Base-by-base conservation (phyloP, 1,140 invertebrate genomes). In the Caligus rogercresseyi region DNA sequence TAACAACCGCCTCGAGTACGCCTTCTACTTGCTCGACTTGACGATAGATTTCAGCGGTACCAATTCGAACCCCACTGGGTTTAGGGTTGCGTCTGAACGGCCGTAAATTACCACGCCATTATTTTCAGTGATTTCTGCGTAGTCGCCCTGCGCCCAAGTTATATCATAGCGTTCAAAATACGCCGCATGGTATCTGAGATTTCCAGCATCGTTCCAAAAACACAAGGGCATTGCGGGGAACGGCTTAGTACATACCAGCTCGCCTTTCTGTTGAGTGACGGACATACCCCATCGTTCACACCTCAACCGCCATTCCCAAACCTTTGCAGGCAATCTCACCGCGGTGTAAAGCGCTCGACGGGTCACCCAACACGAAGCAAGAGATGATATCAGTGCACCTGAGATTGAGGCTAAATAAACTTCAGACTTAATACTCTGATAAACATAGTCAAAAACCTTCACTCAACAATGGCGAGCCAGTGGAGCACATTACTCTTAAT, bases 31-130 rank as follows among this genome's bases (percentile, higher is more conserved):
- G 54, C 66, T 67, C 68, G 77, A 78, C 75, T 64, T 80, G 72
- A 68, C 76, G 74, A 66, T 81, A 81, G 62, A 81, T 79, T 72
- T 81, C 80, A 16, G 79, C 76, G 69, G 77, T 79, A 20, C 80
- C 80, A 73, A 81, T 81, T 23, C 80, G 68, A 2, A 81, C 78
- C 26, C 80, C 80, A 72, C 78, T 20, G 79, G 78, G 71, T 81
- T 81, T n/a, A 81, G 68, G 1, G 78, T 80, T 0, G 77, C 78
- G 72, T 81, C 80, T 72, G 64, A 70, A 67, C 78, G 68, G 11
- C 80, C 80, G 3, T 80, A 68, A 76, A 81, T 81, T 11, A 75
- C 67, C n/a, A n/a, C n/a, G 18, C 80, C 80, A 13, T 73, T 74
- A 3, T 79, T 81, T 16, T 69, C 56, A 15, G 71, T 78, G 43